A percentile compares a stretch with the other conserved stretches of the same genome.
Evolutionary conservation across 2,888 invertebrate species (phyloP).

Genomic region (Atethmia centrago): DNA sequence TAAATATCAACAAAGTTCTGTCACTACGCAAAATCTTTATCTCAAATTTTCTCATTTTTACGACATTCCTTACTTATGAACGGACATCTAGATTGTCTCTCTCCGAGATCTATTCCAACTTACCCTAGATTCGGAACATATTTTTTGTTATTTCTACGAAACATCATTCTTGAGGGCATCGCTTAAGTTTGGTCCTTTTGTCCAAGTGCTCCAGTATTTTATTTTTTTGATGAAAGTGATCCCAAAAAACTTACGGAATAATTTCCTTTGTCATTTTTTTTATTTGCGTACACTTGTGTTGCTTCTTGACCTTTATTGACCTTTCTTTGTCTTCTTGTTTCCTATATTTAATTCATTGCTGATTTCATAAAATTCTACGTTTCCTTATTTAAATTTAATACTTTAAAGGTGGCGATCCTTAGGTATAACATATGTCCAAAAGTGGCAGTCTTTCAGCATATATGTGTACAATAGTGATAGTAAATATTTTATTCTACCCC

Average conservation of each 20-base stretch:
- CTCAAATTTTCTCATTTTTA: constrained; percentile 48
- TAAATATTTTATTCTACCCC: background rate
- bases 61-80: constrained; percentile 38
- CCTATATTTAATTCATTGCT: background rate
- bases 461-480: background rate
- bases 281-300: constrained; percentile 29
- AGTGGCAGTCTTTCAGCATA: background rate
- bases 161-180: constrained; percentile 24
- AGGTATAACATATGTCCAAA: background rate
- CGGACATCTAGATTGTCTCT: constrained; percentile 34
- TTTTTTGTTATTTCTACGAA: constrained; percentile 53
- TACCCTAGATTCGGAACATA: constrained; percentile 32
- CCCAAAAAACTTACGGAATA: constrained; percentile 20
- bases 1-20: constrained; percentile 28
- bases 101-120: constrained; percentile 31
- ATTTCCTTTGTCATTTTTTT: constrained; percentile 16
- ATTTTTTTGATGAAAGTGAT: constrained; percentile 18
- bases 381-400: background rate
- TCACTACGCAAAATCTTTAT: constrained; percentile 17
- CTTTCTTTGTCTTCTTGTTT: constrained; percentile 2
- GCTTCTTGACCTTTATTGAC: constrained; percentile 8
- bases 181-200: constrained; percentile 28
- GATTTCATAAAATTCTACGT: background rate
- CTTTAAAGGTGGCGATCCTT: background rate
- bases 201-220: constrained; percentile 18